Evolutionary conservation across 1,140 invertebrate genomes (phyloP), one percentile per base, ranked within the genome.

Genomic region (Saccostrea cuccullata): DNA sequence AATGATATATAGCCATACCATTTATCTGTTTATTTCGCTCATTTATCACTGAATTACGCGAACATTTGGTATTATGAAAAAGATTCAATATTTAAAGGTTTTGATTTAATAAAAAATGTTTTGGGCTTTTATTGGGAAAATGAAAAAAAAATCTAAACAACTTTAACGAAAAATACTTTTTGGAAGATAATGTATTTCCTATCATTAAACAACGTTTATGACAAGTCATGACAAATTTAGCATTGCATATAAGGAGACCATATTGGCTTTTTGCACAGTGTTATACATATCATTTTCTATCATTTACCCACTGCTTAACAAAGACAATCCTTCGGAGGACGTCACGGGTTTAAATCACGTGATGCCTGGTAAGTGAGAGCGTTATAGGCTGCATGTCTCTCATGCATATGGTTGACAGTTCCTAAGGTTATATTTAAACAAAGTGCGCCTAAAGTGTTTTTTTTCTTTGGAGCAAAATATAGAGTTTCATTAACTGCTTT

Each of bases 281-380:
- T 47, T 47, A 47, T 47, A 1, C 6, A 47, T 47, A 9, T 47
- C 47, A 47, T 47, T 47, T 47, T 47, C 58, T 60, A 60, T 60
- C 58, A 64, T 77, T 36, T 77, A 26, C 70, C 36, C 26, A 77
- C 23, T 77, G 70, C 70, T 77, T 77, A 36, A 26, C 30, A 77
- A 77, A 77, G 70, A 77, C 70, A 77, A 77, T 17, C 70, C 70
- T 11, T 77, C 70, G 8, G 70, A 30, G 12, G 70, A 77, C 70
- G 70, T 77, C 23, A 77, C 26, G 23, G 70, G 70, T 30, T 15
- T 77, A 30, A 77, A 77, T 77, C 15, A 26, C 26, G 23, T 36
- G 70, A 26, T 77, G 70, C 70, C 70, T 30, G 70, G 70, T 77
- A 77, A 77, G 70, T 77, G 26, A 77, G 70, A 77, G 26, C 12